Base-by-base conservation (phyloP, 2,113 vertebrate genomes). In the Syrrhaptes paradoxus region DNA sequence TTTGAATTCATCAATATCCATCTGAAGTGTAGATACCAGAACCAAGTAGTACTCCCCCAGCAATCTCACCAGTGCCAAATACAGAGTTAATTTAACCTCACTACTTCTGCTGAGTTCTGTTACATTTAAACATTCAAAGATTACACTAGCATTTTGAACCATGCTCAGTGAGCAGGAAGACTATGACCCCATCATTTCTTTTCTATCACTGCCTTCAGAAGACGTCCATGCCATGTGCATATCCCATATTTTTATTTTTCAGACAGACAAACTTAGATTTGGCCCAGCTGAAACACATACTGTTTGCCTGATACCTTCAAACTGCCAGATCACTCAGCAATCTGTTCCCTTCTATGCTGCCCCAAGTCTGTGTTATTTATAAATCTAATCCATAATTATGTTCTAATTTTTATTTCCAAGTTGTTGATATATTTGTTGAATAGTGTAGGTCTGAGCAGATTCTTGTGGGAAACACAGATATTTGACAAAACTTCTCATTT, bases 1-100 rank as follows among this genome's bases (percentile, higher is more conserved):
- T 92, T 95, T 93, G 80, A 93, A 90, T 95, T 95, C 93, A 95
- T 95, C 96, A 96, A 91, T 87, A 95, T 72, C 94, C 89, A 94
- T 96, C 93, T 96, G 84, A 97, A 91, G 61, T 54, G 61, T 87
- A 94, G 91, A 87, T 48, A 81, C 84, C 89, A 92, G 86, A 96
- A 96, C 66, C 70, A 85, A 81, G 52, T 1, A 85, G 45, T 36
- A 74, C 95, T 93, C 80, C 89, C 82, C 70, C 24, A 87, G 74
- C 62, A 95, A 78, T 57, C 77, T 72, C 73, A 74, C 48, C 73
- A 72, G 52, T 82, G 79, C 91, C 96, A 96, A 97, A 75, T 18
- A 48, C 41, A 65, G 77, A 81, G 61, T 77, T 95, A 91, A 94
- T 95, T 92, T 93, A 94, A 78, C 89, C 80, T 90, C 65, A 45